A percentile compares a stretch with the other conserved stretches of the same genome.
These are phyloP conservation scores for Phacellophora camtschatica DNA, from an alignment of 30 jellyfish, hydroid and myxozoan species.

Conservation along the genomic window DNA sequence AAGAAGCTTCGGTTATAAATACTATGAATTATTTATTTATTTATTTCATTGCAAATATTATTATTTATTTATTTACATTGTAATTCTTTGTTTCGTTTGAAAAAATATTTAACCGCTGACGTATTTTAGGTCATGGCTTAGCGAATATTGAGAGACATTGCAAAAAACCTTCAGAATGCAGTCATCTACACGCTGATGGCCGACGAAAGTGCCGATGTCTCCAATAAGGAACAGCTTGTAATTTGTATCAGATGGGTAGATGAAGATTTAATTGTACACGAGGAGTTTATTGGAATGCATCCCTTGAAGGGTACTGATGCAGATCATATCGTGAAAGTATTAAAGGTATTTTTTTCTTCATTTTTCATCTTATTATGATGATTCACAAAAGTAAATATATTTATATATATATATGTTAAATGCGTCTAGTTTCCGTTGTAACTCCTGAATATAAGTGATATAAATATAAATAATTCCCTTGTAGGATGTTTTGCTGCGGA, in stretches of 20 bases:
- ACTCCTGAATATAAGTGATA: too few species aligned
- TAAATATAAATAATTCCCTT: too few species aligned
- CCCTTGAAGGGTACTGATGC: slow-evolving; percentile 20
- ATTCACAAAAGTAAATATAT: too few species aligned
- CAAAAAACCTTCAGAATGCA: background rate
- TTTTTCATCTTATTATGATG: too few species aligned
- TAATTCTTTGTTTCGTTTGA: too few species aligned
- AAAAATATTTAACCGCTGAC: too few species aligned
- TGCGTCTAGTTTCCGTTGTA: too few species aligned
- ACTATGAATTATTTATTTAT: too few species aligned
- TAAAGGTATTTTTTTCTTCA: background rate
- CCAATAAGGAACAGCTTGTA: slow-evolving; percentile 40
- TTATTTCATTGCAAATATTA: too few species aligned
- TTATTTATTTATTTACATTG: too few species aligned
- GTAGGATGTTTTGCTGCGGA: background rate
- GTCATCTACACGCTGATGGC: background rate
- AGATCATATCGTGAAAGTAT: background rate
- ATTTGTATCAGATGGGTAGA: background rate
- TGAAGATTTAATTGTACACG: background rate
- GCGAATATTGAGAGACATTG: background rate
- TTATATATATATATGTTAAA: too few species aligned
- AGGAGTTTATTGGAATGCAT: slow-evolving; percentile 16
- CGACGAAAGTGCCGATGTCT: slow-evolving; percentile 29
- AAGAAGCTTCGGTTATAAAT: background rate
- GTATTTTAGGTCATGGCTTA: slow-evolving; percentile 25